Percentiles rank a stretch among this genome's conserved stretches.
These are phyloP conservation scores for Orchesellides sinensis DNA, from an alignment of 2,888 invertebrate species.

Conservation along the genomic window DNA sequence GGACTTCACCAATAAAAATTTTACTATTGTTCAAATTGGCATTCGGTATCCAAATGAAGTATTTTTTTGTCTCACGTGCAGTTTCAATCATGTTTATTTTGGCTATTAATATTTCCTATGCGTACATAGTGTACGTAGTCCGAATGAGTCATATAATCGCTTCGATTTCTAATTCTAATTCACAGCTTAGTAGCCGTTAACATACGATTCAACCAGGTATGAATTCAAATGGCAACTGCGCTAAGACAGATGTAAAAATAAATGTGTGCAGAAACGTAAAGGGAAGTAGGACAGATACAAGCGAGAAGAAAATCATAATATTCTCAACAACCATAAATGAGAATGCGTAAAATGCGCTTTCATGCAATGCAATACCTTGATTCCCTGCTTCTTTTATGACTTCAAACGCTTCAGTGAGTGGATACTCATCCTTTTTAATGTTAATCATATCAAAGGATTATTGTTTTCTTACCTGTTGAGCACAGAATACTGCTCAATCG, in stretches of 20 bases:
- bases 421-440: conserved; percentile 17
- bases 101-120: too few relatives aligned
- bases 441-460: conserved; percentile 17
- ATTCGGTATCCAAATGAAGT: too few relatives aligned
- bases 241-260: neutral
- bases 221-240: too few relatives aligned
- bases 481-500: neutral
- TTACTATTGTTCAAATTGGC: too few relatives aligned
- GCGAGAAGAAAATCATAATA: conserved; percentile 11
- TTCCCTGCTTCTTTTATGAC: neutral
- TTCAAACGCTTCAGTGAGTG: conserved; percentile 19
- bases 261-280: neutral
- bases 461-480: conserved; percentile 15
- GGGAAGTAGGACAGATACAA: conserved; percentile 13
- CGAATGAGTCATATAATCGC: too few relatives aligned
- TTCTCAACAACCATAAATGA: conserved; percentile 3
- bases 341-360: neutral
- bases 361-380: neutral
- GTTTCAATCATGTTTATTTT: too few relatives aligned
- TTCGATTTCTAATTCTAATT: too few relatives aligned
- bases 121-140: too few relatives aligned
- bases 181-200: neutral
- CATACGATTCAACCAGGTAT: neutral
- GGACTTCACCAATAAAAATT: too few relatives aligned
- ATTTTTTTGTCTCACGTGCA: too few relatives aligned